phyloP scores from a whole-genome alignment of 2,797 vertebrate genomes.

The Meda fulgida region DNA sequence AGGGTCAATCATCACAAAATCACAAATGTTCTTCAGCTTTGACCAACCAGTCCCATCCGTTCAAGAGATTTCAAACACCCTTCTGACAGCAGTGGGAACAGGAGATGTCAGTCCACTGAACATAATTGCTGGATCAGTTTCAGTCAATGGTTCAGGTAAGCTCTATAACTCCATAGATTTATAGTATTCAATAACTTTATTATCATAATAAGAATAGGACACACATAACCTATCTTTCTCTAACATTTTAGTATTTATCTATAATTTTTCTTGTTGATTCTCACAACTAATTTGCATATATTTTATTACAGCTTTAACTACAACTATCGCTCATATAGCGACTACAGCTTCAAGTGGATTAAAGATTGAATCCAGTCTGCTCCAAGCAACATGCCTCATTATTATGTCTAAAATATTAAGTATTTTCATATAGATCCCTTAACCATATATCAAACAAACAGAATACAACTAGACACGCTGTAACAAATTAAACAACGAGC shows the following conservation, averaged over 20 bases:
- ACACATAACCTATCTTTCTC: neutral
- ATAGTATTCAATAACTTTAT: neutral
- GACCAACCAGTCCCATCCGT: neutral
- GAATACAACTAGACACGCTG: neutral
- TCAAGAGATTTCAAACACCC: neutral
- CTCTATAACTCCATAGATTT: neutral
- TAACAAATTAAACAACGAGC: neutral
- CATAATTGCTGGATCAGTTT: neutral
- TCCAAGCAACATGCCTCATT: slow-evolving; percentile 18
- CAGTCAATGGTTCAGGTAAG: slow-evolving; percentile 26
- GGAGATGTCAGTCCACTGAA: neutral
- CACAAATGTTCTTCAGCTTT: neutral
- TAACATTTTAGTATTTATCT: neutral
- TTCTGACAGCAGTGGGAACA: neutral
- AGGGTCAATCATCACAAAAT: slow-evolving; percentile 24
- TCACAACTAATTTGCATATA: neutral
- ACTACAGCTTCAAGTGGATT: slow-evolving; percentile 11
- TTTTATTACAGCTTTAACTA: slow-evolving; percentile 13
- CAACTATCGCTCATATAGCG: neutral
- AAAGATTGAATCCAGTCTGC: slow-evolving; percentile 26
- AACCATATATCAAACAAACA: neutral
- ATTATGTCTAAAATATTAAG: slow-evolving; percentile 19
- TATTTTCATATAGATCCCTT: neutral
- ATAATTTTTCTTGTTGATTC: neutral
- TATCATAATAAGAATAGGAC: neutral